Conservation (phyloP, 2,888 invertebrate species). For the Pammene aurita region DNA sequence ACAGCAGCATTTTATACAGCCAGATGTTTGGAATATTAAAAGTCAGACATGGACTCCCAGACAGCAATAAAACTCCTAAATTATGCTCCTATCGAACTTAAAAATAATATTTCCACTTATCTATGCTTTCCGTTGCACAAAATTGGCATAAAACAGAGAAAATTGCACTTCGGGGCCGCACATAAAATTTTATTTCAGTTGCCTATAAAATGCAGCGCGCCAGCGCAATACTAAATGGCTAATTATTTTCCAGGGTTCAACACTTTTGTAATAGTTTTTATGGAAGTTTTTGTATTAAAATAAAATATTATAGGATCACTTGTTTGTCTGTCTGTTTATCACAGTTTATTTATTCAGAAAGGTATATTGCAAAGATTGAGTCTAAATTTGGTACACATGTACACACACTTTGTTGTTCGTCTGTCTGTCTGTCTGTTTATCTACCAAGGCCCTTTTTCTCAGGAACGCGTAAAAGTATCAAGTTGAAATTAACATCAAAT, state of each 20-base stretch:
- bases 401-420: no score
- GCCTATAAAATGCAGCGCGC: constrained; percentile 46
- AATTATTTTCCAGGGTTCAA: constrained; percentile 31
- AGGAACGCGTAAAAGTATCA: no score
- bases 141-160: constrained; percentile 45
- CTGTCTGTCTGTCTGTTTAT: no score
- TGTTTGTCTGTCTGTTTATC: no score
- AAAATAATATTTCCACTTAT: constrained; percentile 41
- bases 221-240: constrained; percentile 41
- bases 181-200: constrained; percentile 45
- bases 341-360: no score
- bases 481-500: no score
- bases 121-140: constrained; percentile 34
- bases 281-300: no score
- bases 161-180: constrained; percentile 41
- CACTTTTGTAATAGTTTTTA: neutral
- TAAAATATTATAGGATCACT: no score
- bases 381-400: no score
- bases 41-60: constrained; percentile 14
- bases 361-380: no score
- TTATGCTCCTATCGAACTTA: constrained; percentile 25
- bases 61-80: constrained; percentile 45
- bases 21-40: constrained; percentile 8
- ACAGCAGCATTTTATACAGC: no score
- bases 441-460: no score